Percentiles rank a stretch among this genome's conserved stretches.
Conservation (phyloP, 2,797 vertebrate species). For the Dermochelys coriacea region DNA sequence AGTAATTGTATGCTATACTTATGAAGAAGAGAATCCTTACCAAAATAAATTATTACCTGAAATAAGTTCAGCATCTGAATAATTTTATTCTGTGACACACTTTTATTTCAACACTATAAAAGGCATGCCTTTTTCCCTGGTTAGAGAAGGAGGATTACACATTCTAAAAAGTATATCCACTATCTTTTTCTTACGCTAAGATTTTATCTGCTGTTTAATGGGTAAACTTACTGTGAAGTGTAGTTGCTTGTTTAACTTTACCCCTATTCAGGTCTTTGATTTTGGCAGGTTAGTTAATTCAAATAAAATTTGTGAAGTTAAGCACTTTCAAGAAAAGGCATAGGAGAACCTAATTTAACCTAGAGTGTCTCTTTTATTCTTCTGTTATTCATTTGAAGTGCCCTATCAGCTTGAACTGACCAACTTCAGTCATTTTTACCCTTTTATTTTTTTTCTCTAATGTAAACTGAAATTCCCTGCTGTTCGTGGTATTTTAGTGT, state of each 20-base stretch:
- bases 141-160: slow-evolving; percentile 63
- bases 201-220: slow-evolving; percentile 92
- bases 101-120: slow-evolving; percentile 71
- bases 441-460: slow-evolving; percentile 97
- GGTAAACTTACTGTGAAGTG: slow-evolving; percentile 94
- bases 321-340: slow-evolving; percentile 90
- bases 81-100: slow-evolving; percentile 67
- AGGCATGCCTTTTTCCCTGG: slow-evolving; percentile 67
- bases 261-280: slow-evolving; percentile 92
- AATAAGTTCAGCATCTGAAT: slow-evolving; percentile 54
- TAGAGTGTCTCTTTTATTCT: slow-evolving; percentile 94
- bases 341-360: slow-evolving; percentile 97
- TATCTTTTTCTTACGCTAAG: slow-evolving; percentile 81
- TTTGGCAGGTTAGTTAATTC: slow-evolving; percentile 95
- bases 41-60: slow-evolving; percentile 61
- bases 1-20: slow-evolving; percentile 21
- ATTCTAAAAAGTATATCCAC: slow-evolving; percentile 70
- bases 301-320: slow-evolving; percentile 95
- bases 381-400: slow-evolving; percentile 96
- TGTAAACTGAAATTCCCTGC: slow-evolving; percentile 97
- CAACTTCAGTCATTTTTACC: slow-evolving; percentile 98
- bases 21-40: slow-evolving; percentile 34
- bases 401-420: slow-evolving; percentile 98
- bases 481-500: slow-evolving; percentile 90
- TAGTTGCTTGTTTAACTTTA: slow-evolving; percentile 96